Evolutionary conservation across 2,113 vertebrate genomes (phyloP), one percentile per base, ranked within the genome.

Genomic region (Pelvicachromis taeniatus): DNA sequence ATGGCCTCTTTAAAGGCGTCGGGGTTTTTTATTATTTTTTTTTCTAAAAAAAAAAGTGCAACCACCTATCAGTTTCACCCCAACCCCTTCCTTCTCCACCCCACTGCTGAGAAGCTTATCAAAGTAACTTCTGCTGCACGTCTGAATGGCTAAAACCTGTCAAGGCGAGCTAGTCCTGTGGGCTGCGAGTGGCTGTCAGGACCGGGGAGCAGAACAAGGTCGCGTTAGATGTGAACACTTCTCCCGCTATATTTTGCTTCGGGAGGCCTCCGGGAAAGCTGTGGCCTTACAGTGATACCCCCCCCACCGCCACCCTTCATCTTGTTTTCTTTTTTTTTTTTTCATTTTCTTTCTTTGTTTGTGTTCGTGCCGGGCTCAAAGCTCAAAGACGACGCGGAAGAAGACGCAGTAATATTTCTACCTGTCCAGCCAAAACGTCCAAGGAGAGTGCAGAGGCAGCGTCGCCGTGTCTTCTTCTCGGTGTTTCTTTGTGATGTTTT

Each of bases 381-480:
- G 55, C 31, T 58, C 45, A 3, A 2, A 19, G 17, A 56, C 48
- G 53, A 55, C 4, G 6, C 59, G 58, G 12, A 45, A 54, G 48
- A 9, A 4, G 12, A 9, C 14, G 2, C 3, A 23, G 6, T 26
- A 3, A 4, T 29, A 21, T 33, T 1, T 3, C 16, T 94, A 96
- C 96, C 96, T 95, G 91, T 97, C 96, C 29, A 97, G 90, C 96
- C 96, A 97, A 81, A 97, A 97, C 1, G 96, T 97, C 96, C 96
- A 97, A 0, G 96, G 95, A 1, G 96, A 97, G 78, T 97, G 96
- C 5, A 97, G 50, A 0, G 96, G 96, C 79, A 97, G 92, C 65
- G 95, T 85, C 2, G 92, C 84, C 19, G 90, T 52, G 14, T 93
- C 95, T 77, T 94, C 95, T 59, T 93, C 93, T 56, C 81, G 87